phyloP scores from a whole-genome alignment of 2,797 vertebrate genomes.

The Lophotriccus pileatus region DNA sequence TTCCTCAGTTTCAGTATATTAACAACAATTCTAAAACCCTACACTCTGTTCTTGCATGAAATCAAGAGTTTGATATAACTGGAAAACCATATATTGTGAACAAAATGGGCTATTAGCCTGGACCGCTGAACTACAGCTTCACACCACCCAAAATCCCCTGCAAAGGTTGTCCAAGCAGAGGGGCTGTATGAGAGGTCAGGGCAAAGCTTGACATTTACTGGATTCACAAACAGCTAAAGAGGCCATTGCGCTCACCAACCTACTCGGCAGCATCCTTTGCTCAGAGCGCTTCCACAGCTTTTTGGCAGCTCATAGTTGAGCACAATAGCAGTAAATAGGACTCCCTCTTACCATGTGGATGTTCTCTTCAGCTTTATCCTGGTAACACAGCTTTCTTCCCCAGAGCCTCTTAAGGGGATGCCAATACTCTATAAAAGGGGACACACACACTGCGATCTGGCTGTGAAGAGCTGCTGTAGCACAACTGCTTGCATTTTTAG shows the following conservation, averaged over 20 bases:
- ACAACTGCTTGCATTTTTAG: background rate
- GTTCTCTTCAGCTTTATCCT: background rate
- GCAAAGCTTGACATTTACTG: background rate
- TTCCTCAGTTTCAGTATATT: background rate
- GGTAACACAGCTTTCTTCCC: background rate
- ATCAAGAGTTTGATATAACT: background rate
- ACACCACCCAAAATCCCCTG: background rate
- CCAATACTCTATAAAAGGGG: background rate
- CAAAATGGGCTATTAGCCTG: background rate
- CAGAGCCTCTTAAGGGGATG: background rate
- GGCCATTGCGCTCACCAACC: background rate
- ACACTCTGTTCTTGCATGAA: background rate
- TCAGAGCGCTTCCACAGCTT: fast-evolving
- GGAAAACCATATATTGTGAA: background rate
- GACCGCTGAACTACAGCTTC: background rate
- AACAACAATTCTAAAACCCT: background rate
- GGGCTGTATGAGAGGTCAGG: background rate
- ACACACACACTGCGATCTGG: background rate
- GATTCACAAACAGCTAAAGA: background rate
- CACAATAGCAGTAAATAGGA: fast-evolving
- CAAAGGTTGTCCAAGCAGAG: background rate
- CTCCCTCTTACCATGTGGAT: background rate
- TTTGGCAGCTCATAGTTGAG: background rate
- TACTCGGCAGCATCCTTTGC: fast-evolving
- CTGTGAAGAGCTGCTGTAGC: background rate